Evolutionary conservation across 2,888 invertebrate species (phyloP), one percentile per base, ranked within the genome.

Genomic region (Teinopalpus imperialis): DNA sequence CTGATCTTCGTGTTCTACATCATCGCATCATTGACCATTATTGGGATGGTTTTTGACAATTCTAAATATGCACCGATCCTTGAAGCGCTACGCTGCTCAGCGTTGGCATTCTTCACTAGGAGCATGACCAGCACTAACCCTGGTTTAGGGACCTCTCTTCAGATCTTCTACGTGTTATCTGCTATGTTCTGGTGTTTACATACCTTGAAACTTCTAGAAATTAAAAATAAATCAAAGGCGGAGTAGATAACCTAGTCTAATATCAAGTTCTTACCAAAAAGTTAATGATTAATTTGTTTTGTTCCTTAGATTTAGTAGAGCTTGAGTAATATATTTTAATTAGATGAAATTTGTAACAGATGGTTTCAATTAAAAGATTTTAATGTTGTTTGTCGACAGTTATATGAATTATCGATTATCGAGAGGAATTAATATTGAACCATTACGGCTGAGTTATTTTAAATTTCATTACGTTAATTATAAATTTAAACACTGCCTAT

Each of bases 31-130:
- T 74, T 94, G 7, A 92, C 92, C 0, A 82, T 92, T 13, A 93
- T 94, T 36, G 94, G 94, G 0, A 90, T 94, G 88, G 69, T 94
- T 4, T 92, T 94, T 58, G 94, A 94, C 58, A 91, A 92, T 57
- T 90, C 90, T 27, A 87, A 90, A 3, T 83, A 90, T 56, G 93
- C 93, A 0, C 88, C 91, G 3, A 62, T 90, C 1, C 77, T 93
- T 21, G 95, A 95, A 73, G 86, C 93, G 1, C 50, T 90, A 1
- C 90, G 94, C 5, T 94, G 94, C 62, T 83, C 91, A n/a, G 69
- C 91, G 0, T 80, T 93, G 12, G 90, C 93, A 1, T 86, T 81
- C 69, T 57, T 85, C 1, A 74, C 78, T 1, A 81, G 89, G 47
- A 74, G 81, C 41, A 66, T 88, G 1, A 65, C 81, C 0, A 59